These are phyloP conservation scores for Spea bombifrons DNA, from an alignment of 2,113 vertebrate genomes.

Conservation along the genomic window DNA sequence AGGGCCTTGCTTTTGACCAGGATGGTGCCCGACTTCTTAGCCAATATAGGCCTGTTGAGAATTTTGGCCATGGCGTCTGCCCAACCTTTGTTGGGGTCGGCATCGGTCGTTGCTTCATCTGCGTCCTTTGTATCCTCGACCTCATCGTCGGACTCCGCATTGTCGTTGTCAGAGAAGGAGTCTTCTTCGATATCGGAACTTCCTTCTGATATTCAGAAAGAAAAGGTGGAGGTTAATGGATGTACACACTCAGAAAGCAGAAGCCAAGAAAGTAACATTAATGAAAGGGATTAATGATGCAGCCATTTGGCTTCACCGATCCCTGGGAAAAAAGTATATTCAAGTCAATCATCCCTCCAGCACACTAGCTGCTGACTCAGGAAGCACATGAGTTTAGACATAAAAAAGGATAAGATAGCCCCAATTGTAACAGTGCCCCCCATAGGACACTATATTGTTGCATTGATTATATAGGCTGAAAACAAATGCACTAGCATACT, in stretches of 20 bases:
- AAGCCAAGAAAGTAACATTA: too few species aligned
- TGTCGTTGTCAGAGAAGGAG: slow-evolving; percentile 54
- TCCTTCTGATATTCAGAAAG: slow-evolving; percentile 48
- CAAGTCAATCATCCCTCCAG: not conserved
- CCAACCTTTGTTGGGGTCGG: slow-evolving; percentile 73
- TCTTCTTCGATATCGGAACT: slow-evolving; percentile 54
- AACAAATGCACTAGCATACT: too few species aligned
- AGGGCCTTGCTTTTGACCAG: slow-evolving; percentile 80
- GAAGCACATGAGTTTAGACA: too few species aligned
- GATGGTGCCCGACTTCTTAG: slow-evolving; percentile 69
- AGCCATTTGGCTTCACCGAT: too few species aligned
- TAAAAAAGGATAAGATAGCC: too few species aligned
- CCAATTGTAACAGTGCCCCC: too few species aligned
- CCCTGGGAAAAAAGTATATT: not conserved
- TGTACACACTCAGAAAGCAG: too few species aligned
- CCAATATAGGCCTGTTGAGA: slow-evolving; percentile 75
- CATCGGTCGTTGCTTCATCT: slow-evolving; percentile 46
- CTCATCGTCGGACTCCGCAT: slow-evolving; percentile 60
- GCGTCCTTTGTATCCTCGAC: slow-evolving; percentile 44
- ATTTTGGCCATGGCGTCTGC: slow-evolving; percentile 95
- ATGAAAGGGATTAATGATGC: too few species aligned
- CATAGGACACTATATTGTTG: too few species aligned
- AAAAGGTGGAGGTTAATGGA: too few species aligned
- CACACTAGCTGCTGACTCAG: not conserved
- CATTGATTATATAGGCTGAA: too few species aligned